A percentile compares a stretch with the other conserved stretches of the same genome.
Evolutionary conservation across 2,888 invertebrate genomes (phyloP).

Genomic region (Apeira syringaria): DNA sequence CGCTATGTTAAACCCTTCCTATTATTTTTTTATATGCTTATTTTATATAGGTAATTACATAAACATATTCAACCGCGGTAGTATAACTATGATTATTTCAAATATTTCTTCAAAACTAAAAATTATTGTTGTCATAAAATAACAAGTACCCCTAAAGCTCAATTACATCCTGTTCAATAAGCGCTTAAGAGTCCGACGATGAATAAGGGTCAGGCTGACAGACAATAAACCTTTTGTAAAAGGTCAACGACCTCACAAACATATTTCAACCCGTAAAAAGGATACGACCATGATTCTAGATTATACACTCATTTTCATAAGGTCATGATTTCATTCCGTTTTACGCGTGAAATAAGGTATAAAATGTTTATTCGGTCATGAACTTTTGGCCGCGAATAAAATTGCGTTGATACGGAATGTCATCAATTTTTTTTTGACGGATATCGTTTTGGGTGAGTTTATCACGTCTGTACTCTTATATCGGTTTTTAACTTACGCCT

Average conservation of each 20-base stretch:
- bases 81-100: no score
- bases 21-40: no score
- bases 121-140: background rate
- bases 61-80: no score
- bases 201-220: constrained; percentile 28
- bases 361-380: constrained; percentile 23
- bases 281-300: constrained; percentile 14
- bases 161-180: background rate
- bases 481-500: background rate
- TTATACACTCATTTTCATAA: constrained; percentile 21
- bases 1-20: no score
- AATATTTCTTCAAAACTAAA: no score
- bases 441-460: constrained; percentile 11
- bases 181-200: background rate
- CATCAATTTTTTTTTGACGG: constrained; percentile 15
- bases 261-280: constrained; percentile 21
- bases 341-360: constrained; percentile 15
- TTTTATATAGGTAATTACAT: no score
- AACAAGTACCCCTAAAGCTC: background rate
- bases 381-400: constrained; percentile 22
- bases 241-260: constrained; percentile 26
- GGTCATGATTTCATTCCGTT: constrained; percentile 19
- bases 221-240: constrained; percentile 38
- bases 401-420: constrained; percentile 20
- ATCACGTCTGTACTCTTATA: constrained; percentile 9